Percentiles rank a stretch among this genome's conserved stretches.
These are phyloP conservation scores for Pentalonia nigronervosa DNA, from an alignment of 1,140 invertebrate genomes.

Conservation along the genomic window DNA sequence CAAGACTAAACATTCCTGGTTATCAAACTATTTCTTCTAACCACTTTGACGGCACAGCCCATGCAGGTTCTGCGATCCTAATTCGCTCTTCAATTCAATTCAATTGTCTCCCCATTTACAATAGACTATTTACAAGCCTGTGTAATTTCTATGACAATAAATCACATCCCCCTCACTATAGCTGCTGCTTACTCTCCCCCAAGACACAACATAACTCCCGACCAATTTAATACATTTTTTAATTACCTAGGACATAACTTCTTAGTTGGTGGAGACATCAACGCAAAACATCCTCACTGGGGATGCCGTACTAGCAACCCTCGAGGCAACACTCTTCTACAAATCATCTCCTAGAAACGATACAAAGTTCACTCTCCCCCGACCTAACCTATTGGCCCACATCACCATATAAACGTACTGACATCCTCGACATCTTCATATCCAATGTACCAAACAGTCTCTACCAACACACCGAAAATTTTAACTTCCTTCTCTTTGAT, in stretches of 20 bases:
- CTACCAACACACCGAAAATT: conserved; percentile 20
- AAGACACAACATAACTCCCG: not conserved
- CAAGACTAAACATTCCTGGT: too few species aligned
- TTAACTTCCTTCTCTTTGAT: too few species aligned
- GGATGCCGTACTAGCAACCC: too few species aligned
- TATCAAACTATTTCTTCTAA: too few species aligned
- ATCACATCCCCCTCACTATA: not conserved
- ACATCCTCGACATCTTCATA: conserved; percentile 40
- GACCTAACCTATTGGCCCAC: conserved; percentile 43
- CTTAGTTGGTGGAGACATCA: too few species aligned
- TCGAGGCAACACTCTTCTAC: conserved; percentile 14
- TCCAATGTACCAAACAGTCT: not conserved
- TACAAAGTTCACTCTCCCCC: not conserved
- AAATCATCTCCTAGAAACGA: not conserved
- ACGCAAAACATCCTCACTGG: too few species aligned
- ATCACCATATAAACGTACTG: not conserved
- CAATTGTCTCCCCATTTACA: too few species aligned
- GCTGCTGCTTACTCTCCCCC: not conserved
- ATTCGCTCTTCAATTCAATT: too few species aligned
- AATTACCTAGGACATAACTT: not conserved
- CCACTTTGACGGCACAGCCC: too few species aligned
- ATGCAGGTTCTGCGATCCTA: too few species aligned
- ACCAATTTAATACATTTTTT: conserved; percentile 15
- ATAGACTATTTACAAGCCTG: too few species aligned
- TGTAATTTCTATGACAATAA: too few species aligned